phyloP scores from a whole-genome alignment of 2,797 vertebrate species.

The Oryzias sinensis region DNA sequence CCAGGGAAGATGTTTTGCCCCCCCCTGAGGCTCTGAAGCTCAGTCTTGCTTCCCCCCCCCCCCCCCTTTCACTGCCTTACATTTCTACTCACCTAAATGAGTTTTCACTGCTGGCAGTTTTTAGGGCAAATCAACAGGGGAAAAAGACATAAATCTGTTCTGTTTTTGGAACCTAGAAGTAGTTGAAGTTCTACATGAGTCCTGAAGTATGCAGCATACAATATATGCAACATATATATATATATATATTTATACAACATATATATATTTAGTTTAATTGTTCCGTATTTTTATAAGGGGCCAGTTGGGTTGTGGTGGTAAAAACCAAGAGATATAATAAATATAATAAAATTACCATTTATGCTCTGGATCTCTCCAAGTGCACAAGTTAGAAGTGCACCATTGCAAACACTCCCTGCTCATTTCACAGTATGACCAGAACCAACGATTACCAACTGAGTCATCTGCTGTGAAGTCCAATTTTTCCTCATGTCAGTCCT shows the following conservation, averaged over 20 bases:
- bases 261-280: no score
- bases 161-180: background rate
- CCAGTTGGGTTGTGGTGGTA: no score
- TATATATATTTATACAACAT: no score
- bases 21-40: constrained; percentile 62
- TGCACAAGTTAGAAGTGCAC: constrained; percentile 45
- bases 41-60: constrained; percentile 35
- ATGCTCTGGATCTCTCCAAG: constrained; percentile 1
- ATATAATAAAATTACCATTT: no score
- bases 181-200: no score
- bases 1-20: constrained; percentile 66
- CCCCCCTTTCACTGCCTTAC: constrained; percentile 30
- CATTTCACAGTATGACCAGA: constrained; percentile 51
- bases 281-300: no score
- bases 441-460: constrained; percentile 32
- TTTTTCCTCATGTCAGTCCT: constrained; percentile 52
- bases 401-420: constrained; percentile 38
- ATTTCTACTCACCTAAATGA: constrained; percentile 44
- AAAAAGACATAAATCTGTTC: constrained; percentile 2
- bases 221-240: no score
- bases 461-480: constrained; percentile 42
- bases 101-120: constrained; percentile 43
- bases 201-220: no score
- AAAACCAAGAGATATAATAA: no score
- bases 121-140: constrained; percentile 9